These are phyloP conservation scores for Sturnira hondurensis DNA, from an alignment of 2,113 vertebrate genomes.

Conservation along the genomic window DNA sequence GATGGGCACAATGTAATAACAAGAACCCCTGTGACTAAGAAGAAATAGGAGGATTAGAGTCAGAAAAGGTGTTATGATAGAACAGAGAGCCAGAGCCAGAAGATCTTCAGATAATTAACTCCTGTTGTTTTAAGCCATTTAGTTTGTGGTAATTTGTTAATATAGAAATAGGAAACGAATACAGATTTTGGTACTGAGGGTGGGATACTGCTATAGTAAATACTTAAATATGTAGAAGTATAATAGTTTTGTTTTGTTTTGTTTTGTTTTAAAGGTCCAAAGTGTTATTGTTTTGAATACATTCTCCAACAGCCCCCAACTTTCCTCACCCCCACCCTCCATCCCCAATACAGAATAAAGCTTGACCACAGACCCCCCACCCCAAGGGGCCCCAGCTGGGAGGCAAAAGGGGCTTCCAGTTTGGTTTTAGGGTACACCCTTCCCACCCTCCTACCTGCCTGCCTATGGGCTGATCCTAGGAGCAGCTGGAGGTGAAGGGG, in stretches of 20 bases:
- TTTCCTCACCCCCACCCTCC: conserved; percentile 39
- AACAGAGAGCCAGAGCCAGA: background rate
- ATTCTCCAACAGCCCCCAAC: conserved; percentile 60
- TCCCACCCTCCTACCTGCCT: background rate
- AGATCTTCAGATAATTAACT: background rate
- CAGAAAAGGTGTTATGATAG: background rate
- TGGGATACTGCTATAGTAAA: background rate
- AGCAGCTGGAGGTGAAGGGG: conserved; percentile 53
- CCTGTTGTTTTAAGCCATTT: too few species aligned
- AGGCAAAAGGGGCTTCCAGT: conserved; percentile 65
- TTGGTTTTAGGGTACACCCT: conserved; percentile 58
- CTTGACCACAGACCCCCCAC: conserved; percentile 59
- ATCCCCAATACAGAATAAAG: conserved; percentile 69
- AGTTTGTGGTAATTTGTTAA: background rate
- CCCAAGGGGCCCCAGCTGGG: conserved; percentile 51
- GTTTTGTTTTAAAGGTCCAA: conserved; percentile 73
- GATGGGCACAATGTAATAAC: background rate
- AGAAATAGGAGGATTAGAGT: background rate
- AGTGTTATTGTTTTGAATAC: conserved; percentile 76
- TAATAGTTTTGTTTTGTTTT: too few species aligned
- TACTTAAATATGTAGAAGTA: background rate
- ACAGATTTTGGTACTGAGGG: background rate
- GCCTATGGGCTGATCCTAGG: conserved; percentile 60
- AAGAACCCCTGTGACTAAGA: background rate
- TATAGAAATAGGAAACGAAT: background rate